A percentile compares a stretch with the other conserved stretches of the same genome.
Conservation (phyloP, 2,113 vertebrate genomes). For the Cyanoramphus novaezelandiae region DNA sequence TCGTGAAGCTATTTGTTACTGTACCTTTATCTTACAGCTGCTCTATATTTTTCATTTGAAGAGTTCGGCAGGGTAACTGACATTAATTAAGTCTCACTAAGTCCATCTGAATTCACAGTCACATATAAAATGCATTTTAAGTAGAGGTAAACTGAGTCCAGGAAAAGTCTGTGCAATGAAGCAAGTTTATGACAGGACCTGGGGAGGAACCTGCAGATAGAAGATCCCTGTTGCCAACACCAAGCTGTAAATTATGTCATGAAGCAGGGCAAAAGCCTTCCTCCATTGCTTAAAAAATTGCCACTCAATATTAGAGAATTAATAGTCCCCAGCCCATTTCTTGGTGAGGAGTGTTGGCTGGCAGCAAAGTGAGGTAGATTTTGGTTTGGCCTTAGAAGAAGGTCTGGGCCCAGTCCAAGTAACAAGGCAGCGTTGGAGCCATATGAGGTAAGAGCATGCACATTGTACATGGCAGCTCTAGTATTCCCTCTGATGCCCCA, state of each 20-base stretch:
- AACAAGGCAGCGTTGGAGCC: neutral
- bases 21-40: neutral
- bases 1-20: neutral
- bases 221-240: neutral
- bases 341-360: neutral
- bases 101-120: neutral
- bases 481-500: fast-evolving
- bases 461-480: neutral
- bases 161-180: neutral
- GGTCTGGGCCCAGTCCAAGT: neutral
- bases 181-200: neutral
- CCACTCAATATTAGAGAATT: neutral
- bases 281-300: neutral
- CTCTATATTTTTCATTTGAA: neutral
- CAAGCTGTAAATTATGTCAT: neutral
- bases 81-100: neutral
- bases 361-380: neutral
- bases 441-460: fast-evolving
- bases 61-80: neutral
- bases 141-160: neutral
- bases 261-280: neutral
- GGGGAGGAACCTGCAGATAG: neutral
- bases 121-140: neutral
- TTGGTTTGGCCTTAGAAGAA: neutral
- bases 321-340: neutral